Evolutionary conservation across 2,888 invertebrate genomes (phyloP).

Genomic region (Epicampocera succincta): DNA sequence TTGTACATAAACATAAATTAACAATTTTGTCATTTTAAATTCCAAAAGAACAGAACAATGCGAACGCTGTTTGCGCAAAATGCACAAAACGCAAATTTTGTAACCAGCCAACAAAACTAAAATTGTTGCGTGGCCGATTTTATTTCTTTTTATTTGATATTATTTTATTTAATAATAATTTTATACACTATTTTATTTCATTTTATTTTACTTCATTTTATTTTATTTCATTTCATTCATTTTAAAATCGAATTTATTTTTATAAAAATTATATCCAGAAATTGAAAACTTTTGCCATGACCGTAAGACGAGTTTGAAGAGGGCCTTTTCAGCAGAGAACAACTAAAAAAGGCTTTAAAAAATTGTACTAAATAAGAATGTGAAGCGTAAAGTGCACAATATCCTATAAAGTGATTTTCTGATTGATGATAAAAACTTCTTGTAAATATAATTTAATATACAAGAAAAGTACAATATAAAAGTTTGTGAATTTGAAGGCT

Average conservation of each 20-base stretch:
- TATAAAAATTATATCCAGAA: conserved; percentile 22
- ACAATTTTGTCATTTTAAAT: conserved; percentile 25
- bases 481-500: too few species aligned
- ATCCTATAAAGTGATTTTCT: too few species aligned
- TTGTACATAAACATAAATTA: too few species aligned
- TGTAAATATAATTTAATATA: too few species aligned
- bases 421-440: too few species aligned
- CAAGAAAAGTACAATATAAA: too few species aligned
- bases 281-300: conserved; percentile 10
- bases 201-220: neutral
- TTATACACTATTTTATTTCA: too few species aligned
- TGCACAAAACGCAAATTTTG: neutral
- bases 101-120: neutral
- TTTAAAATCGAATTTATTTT: conserved; percentile 18
- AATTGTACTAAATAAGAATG: too few species aligned
- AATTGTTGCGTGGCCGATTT: neutral
- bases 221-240: neutral
- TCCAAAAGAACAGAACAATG: neutral
- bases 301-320: too few species aligned
- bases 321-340: neutral
- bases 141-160: neutral
- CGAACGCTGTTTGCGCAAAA: neutral
- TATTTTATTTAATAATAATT: too few species aligned
- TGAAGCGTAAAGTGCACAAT: too few species aligned
- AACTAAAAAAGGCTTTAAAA: neutral